These are phyloP conservation scores for Actinopyga echinites DNA, from an alignment of 53 echinoderm and acorn worm genomes.

Conservation along the genomic window DNA sequence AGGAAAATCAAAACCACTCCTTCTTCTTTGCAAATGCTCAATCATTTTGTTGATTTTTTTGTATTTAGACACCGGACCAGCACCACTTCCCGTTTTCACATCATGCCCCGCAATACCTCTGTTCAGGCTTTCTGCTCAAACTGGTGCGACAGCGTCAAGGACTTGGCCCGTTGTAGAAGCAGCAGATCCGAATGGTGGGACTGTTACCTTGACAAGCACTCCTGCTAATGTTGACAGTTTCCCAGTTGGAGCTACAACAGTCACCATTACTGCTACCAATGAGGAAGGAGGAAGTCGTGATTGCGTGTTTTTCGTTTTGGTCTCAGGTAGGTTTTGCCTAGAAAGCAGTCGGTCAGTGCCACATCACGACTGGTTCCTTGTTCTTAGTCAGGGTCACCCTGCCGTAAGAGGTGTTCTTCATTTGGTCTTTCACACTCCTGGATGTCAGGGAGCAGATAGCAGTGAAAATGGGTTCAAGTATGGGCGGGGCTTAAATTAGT, in stretches of 20 bases:
- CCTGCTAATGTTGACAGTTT: neutral
- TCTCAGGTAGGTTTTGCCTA: neutral
- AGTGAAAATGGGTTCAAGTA: too few relatives aligned
- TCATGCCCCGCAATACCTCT: neutral
- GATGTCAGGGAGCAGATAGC: too few relatives aligned
- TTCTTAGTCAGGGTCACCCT: too few relatives aligned
- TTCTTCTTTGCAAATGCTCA: neutral
- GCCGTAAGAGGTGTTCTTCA: too few relatives aligned
- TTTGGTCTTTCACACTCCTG: too few relatives aligned
- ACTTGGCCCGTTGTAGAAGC: neutral
- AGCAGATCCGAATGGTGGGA: neutral
- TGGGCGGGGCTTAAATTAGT: too few relatives aligned
- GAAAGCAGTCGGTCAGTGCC: too few relatives aligned
- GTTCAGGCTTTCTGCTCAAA: neutral
- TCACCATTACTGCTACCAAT: neutral
- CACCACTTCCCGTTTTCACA: neutral
- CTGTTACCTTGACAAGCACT: neutral
- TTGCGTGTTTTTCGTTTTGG: neutral
- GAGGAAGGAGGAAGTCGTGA: neutral
- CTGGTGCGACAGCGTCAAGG: neutral
- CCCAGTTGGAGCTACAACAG: neutral
- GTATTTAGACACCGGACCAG: slow-evolving; percentile 14
- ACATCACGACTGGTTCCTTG: too few relatives aligned
- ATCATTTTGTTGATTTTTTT: neutral
- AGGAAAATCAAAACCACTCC: too few relatives aligned